Percentiles rank a stretch among this genome's conserved stretches.
Conservation (phyloP, 2,888 invertebrate species). For the Onchidella celtica region DNA sequence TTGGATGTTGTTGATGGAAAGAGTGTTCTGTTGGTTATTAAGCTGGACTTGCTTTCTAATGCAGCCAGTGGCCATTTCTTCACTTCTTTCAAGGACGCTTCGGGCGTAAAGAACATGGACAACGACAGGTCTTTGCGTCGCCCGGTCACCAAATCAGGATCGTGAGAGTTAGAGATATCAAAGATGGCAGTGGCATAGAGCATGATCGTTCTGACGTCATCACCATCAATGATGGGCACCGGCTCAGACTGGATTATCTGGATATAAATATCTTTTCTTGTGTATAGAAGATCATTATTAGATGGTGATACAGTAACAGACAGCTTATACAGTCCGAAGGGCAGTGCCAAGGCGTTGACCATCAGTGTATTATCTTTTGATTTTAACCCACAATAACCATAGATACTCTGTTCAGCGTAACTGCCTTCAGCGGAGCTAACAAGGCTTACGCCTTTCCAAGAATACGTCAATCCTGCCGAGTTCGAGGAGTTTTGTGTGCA, state of each 20-base stretch:
- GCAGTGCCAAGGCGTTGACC: conserved; percentile 61
- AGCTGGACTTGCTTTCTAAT: conserved; percentile 55
- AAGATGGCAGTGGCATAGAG: conserved; percentile 67
- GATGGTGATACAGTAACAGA: conserved; percentile 67
- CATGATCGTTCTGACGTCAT: conserved; percentile 61
- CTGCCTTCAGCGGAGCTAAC: neutral
- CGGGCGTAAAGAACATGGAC: conserved; percentile 71
- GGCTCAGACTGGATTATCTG: conserved; percentile 66
- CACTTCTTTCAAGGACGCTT: conserved; percentile 51
- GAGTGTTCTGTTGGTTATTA: conserved; percentile 61
- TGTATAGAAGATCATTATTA: conserved; percentile 57
- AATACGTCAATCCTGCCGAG: conserved; percentile 55
- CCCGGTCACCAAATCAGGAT: conserved; percentile 65
- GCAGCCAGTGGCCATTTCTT: conserved; percentile 43
- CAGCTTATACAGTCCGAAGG: conserved; percentile 69
- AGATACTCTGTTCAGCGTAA: conserved; percentile 58
- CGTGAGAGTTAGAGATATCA: conserved; percentile 65
- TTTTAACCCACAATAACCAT: conserved; percentile 62
- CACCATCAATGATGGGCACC: conserved; percentile 64
- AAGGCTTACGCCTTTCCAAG: conserved; percentile 60
- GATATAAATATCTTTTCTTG: conserved; percentile 59
- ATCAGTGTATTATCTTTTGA: conserved; percentile 56
- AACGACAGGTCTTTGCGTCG: conserved; percentile 68
- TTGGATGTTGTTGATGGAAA: conserved; percentile 64
- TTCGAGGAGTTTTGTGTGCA: conserved; percentile 55